Percentiles rank a stretch among this genome's conserved stretches.
phyloP scores from a whole-genome alignment of 2,888 invertebrate species.

The Catocala nupta region DNA sequence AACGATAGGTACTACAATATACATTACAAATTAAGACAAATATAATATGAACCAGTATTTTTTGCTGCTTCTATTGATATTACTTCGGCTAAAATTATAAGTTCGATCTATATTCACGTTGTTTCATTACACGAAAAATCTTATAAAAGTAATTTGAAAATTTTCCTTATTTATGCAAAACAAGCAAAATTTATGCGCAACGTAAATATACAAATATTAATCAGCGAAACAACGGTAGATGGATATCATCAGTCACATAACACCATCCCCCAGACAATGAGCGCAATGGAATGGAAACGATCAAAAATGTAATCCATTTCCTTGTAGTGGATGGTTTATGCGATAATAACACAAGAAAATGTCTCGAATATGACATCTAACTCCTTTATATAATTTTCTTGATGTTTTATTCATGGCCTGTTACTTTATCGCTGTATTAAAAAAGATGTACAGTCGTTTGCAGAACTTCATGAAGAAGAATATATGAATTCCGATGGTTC shows the following conservation, averaged over 20 bases:
- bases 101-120: too few relatives aligned
- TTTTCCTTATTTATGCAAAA: slow-evolving; percentile 6
- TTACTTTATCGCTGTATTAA: slow-evolving; percentile 33
- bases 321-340: slow-evolving; percentile 60
- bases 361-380: slow-evolving; percentile 46
- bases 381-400: slow-evolving; percentile 31
- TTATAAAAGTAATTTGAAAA: neutral
- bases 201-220: slow-evolving; percentile 51
- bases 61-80: too few relatives aligned
- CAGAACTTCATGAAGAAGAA: slow-evolving; percentile 22
- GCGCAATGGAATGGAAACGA: slow-evolving; percentile 75
- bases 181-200: slow-evolving; percentile 15
- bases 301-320: slow-evolving; percentile 81
- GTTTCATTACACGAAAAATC: too few relatives aligned
- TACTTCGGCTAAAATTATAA: too few relatives aligned
- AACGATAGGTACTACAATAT: too few relatives aligned
- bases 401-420: slow-evolving; percentile 40
- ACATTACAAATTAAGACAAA: too few relatives aligned
- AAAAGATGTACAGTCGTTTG: slow-evolving; percentile 24
- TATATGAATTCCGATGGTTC: slow-evolving; percentile 25
- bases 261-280: slow-evolving; percentile 66
- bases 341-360: slow-evolving; percentile 59
- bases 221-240: slow-evolving; percentile 58
- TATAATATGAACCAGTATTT: too few relatives aligned
- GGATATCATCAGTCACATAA: slow-evolving; percentile 71